Conservation (phyloP, 1,140 invertebrate genomes). For the Apis laboriosa region DNA sequence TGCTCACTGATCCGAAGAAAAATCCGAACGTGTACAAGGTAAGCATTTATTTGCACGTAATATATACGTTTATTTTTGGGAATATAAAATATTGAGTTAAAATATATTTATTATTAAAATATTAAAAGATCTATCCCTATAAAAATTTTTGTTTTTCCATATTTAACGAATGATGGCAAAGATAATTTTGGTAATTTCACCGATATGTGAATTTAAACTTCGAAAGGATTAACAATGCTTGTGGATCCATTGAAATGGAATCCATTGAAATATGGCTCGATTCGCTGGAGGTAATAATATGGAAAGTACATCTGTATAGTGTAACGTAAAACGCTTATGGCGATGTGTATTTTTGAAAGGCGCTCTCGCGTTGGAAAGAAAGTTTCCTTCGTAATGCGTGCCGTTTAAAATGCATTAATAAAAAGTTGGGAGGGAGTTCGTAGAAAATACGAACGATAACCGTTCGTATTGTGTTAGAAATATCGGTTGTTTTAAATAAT, state of each 20-base stretch:
- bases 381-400: neutral
- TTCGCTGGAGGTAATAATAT: neutral
- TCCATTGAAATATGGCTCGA: neutral
- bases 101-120: too few species aligned
- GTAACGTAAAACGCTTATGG: neutral
- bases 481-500: conserved; percentile 15
- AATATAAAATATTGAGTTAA: too few species aligned
- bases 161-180: too few species aligned
- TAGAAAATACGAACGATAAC: conserved; percentile 6
- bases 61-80: too few species aligned
- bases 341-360: conserved; percentile 11
- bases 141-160: too few species aligned
- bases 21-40: conserved; percentile 98
- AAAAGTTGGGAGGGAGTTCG: neutral
- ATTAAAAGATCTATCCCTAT: too few species aligned
- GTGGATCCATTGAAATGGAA: neutral
- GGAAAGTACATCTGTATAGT: neutral
- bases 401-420: conserved; percentile 23
- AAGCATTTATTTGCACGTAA: conserved; percentile 51
- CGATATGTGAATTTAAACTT: neutral
- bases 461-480: neutral
- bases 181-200: too few species aligned
- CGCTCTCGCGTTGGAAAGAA: conserved; percentile 6
- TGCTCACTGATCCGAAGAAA: conserved; percentile 93
- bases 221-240: neutral